Evolutionary conservation across 1,140 invertebrate species (phyloP), one percentile per base, ranked within the genome.

Genomic region (Cyphomyrmex costatus): DNA sequence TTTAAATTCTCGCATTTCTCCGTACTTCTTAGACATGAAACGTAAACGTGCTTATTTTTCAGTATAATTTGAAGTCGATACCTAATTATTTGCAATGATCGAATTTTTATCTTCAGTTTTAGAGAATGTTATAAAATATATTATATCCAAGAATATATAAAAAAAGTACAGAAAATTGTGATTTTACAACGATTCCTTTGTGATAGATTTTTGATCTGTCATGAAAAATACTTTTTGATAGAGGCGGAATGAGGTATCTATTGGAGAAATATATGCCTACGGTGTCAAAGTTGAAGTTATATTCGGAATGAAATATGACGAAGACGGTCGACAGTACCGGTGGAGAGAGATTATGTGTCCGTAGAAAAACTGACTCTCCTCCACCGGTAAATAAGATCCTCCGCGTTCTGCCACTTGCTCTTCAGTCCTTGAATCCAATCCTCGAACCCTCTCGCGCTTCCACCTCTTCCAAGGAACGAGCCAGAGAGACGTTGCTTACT

Each of bases 391-490:
- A 83, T 83, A 83, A 83, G 79, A 74, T 83, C 79, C 68, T 61
- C 24, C 79, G 27, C 79, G 56, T 83, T 74, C 53, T 74, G 79
- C 79, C 68, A 56, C 68, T 76, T 53, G 66, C 53, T 74, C 65
- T 65, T 86, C 82, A 85, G 88, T 88, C 65, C 76, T 70, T 88
- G 73, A 80, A 89, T 86, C 53, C 74, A 83, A 74, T 36, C 36
- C 60, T 53, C 58, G 21, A 0, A 21, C 42, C 74, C 36, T 76
- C 61, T 51, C 68, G 61, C 60, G 12, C 19, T 21, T 56, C 77
- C 24, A 63, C 60, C 58, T 58, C 51, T 51, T 46, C 16, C 46
- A 21, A 85, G 82, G 60, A 78, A 56, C 73, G 82, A 42, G 74
- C 27, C 58, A 10, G 46, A 77, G 73, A 85, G 80, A 80, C 66